phyloP scores from a whole-genome alignment of 2,797 vertebrate species.

The Cryptoblepharus egeriae region DNA sequence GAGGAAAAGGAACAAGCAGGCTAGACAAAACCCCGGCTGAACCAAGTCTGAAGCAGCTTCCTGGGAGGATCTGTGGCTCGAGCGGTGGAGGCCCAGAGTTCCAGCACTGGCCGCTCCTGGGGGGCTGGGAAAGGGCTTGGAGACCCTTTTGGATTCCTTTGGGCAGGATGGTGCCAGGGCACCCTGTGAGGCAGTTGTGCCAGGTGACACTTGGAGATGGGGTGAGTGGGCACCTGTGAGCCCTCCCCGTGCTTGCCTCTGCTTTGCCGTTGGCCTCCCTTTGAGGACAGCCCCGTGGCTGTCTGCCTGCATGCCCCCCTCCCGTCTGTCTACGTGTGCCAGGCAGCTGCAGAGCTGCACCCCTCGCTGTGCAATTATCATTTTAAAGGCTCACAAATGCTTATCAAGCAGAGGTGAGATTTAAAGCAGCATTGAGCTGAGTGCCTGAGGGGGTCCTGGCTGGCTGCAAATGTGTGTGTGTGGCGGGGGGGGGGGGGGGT shows the following conservation, averaged over 20 bases:
- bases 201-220: too few relatives aligned
- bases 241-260: rapidly evolving
- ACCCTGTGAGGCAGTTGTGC: too few relatives aligned
- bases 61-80: too few relatives aligned
- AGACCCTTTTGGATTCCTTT: too few relatives aligned
- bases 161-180: too few relatives aligned
- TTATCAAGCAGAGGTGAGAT: slow-evolving; percentile 39
- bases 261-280: background rate
- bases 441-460: slow-evolving; percentile 5
- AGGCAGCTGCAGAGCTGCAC: background rate
- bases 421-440: slow-evolving; percentile 33
- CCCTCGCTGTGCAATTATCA: slow-evolving; percentile 52
- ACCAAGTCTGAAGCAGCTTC: too few relatives aligned
- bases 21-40: too few relatives aligned
- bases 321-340: slow-evolving; percentile 38
- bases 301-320: background rate
- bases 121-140: too few relatives aligned
- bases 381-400: slow-evolving; percentile 57
- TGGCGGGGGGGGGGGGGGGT: rapidly evolving
- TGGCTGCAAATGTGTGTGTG: background rate
- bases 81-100: too few relatives aligned
- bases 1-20: too few relatives aligned
- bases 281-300: background rate
- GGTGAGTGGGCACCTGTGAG: background rate
- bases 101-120: too few relatives aligned